These are phyloP conservation scores for Leucoma salicis DNA, from an alignment of 2,888 invertebrate species.

Conservation along the genomic window DNA sequence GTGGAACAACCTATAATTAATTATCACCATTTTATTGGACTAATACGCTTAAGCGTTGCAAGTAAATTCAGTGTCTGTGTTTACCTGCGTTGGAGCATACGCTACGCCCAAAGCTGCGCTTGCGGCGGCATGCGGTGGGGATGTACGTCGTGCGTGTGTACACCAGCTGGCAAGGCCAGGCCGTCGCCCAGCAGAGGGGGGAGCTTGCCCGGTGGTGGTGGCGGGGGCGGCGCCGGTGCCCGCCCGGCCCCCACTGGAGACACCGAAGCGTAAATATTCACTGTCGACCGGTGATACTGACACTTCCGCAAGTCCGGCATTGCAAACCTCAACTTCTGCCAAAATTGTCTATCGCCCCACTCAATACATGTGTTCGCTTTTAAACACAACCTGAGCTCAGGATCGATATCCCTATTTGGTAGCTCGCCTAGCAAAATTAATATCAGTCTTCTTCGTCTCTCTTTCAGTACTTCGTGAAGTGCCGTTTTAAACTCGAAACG, in stretches of 20 bases:
- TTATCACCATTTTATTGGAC: slow-evolving; percentile 79
- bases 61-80: slow-evolving; percentile 61
- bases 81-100: slow-evolving; percentile 86
- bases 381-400: slow-evolving; percentile 93
- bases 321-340: slow-evolving; percentile 96
- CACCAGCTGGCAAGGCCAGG: slow-evolving; percentile 66
- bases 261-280: slow-evolving; percentile 88
- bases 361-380: slow-evolving; percentile 95
- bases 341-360: slow-evolving; percentile 97
- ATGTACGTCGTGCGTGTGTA: slow-evolving; percentile 68
- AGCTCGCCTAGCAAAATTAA: slow-evolving; percentile 95
- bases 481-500: slow-evolving; percentile 97
- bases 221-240: slow-evolving; percentile 83
- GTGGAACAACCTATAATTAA: slow-evolving; percentile 66
- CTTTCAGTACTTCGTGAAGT: slow-evolving; percentile 93
- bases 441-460: slow-evolving; percentile 92
- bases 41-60: slow-evolving; percentile 80
- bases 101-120: slow-evolving; percentile 91
- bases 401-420: slow-evolving; percentile 93
- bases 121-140: slow-evolving; percentile 83
- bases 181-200: slow-evolving; percentile 82
- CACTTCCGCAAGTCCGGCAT: slow-evolving; percentile 91
- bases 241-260: slow-evolving; percentile 79
- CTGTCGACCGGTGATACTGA: slow-evolving; percentile 85
- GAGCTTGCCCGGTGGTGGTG: slow-evolving; percentile 84